Evolutionary conservation across 2,797 vertebrate species (phyloP).

Genomic region (Garrulus glandarius): DNA sequence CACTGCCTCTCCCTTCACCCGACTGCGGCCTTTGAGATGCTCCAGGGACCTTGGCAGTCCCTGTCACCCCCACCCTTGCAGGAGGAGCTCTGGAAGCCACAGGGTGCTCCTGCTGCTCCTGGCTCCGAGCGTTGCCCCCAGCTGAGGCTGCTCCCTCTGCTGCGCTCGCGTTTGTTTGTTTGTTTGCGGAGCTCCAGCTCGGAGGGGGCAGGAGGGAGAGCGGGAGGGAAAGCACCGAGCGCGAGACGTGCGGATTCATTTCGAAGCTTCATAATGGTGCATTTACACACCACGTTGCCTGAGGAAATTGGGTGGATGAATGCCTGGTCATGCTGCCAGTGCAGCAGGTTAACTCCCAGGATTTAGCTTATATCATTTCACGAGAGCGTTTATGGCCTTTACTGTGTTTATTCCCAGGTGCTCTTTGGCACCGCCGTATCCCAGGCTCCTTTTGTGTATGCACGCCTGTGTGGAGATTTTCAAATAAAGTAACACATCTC

Average conservation of each 20-base stretch:
- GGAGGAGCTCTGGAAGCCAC: background rate
- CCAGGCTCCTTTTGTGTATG: background rate
- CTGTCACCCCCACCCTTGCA: background rate
- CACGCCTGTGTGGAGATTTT: constrained; percentile 43
- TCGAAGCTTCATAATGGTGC: constrained; percentile 74
- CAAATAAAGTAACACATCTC: constrained; percentile 69
- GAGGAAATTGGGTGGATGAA: constrained; percentile 77
- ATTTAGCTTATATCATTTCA: constrained; percentile 77
- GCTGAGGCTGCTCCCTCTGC: background rate
- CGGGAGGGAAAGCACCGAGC: background rate
- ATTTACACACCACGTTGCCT: constrained; percentile 70
- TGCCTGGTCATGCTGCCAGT: constrained; percentile 79
- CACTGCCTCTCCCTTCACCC: background rate
- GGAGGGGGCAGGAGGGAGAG: background rate
- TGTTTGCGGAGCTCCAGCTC: constrained; percentile 16
- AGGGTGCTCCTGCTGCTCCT: background rate
- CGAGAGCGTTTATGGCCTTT: constrained; percentile 68
- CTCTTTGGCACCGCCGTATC: constrained; percentile 66
- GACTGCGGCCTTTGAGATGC: accelerated
- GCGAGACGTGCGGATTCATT: constrained; percentile 77
- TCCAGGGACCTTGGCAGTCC: background rate
- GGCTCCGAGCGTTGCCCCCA: accelerated
- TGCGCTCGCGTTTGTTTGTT: constrained; percentile 22
- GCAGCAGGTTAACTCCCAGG: constrained; percentile 72
- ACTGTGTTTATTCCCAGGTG: constrained; percentile 65